A percentile compares a stretch with the other conserved stretches of the same genome.
phyloP scores from a whole-genome alignment of 2,797 vertebrate species.

The Natrix natrix region DNA sequence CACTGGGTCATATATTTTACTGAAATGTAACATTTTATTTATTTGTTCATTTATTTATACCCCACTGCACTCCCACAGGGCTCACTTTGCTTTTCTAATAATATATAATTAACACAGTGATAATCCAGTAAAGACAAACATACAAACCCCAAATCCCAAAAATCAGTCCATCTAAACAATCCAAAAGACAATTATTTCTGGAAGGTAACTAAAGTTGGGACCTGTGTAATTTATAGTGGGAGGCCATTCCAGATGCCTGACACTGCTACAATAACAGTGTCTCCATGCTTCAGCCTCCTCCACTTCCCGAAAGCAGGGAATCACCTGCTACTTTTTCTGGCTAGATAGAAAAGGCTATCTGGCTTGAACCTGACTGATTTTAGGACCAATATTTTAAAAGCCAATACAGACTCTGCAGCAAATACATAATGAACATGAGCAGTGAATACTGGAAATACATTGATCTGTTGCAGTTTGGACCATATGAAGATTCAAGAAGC shows the following conservation, averaged over 20 bases:
- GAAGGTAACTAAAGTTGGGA: background rate
- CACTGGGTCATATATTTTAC: background rate
- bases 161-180: background rate
- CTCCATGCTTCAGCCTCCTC: background rate
- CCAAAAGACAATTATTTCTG: background rate
- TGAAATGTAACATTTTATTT: background rate
- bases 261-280: background rate
- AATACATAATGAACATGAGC: background rate
- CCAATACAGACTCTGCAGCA: background rate
- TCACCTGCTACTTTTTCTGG: background rate
- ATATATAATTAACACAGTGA: background rate
- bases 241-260: background rate
- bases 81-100: background rate
- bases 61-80: background rate
- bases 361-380: background rate
- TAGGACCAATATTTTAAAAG: background rate
- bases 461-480: background rate
- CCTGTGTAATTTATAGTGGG: background rate
- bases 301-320: background rate
- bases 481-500: background rate
- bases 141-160: background rate
- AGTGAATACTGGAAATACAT: background rate
- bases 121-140: background rate
- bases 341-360: background rate
- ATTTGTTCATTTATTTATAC: background rate